These are phyloP conservation scores for Calephelis virginiensis DNA, from an alignment of 1,140 invertebrate species.

Conservation along the genomic window DNA sequence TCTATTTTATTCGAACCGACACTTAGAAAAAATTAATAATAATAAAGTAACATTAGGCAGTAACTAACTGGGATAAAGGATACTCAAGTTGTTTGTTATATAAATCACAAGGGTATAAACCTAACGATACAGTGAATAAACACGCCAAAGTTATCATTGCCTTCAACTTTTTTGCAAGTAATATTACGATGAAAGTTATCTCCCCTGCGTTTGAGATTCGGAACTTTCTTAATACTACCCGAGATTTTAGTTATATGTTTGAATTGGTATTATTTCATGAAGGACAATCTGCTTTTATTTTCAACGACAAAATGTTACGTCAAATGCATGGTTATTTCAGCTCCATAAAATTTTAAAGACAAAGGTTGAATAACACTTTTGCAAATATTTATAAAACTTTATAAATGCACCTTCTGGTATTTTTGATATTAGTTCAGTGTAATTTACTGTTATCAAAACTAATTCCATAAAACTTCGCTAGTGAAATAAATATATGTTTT, in stretches of 20 bases:
- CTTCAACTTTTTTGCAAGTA: conserved; percentile 60
- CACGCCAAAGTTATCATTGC: conserved; percentile 55
- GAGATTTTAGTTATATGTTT: conserved; percentile 63
- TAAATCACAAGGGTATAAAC: conserved; percentile 9
- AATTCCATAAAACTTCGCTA: too few species aligned
- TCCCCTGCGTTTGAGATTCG: conserved; percentile 59
- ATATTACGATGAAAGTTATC: conserved; percentile 60
- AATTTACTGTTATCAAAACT: too few species aligned
- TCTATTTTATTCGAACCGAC: background rate
- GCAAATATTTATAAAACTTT: too few species aligned
- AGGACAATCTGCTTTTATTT: conserved; percentile 67
- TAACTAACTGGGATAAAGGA: background rate
- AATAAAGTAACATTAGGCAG: background rate
- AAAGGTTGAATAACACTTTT: too few species aligned
- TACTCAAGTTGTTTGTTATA: background rate
- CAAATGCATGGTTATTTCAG: too few species aligned
- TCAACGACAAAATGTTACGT: conserved; percentile 50
- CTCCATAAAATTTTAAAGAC: too few species aligned
- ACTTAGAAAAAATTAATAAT: background rate
- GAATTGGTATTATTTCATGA: conserved; percentile 70
- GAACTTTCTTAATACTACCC: conserved; percentile 70
- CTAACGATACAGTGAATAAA: conserved; percentile 4
- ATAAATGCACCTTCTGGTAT: too few species aligned
- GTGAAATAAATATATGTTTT: too few species aligned
- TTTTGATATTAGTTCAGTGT: too few species aligned